phyloP scores from a whole-genome alignment of 2,797 vertebrate species.

The Pseudotriccus pelzelni region DNA sequence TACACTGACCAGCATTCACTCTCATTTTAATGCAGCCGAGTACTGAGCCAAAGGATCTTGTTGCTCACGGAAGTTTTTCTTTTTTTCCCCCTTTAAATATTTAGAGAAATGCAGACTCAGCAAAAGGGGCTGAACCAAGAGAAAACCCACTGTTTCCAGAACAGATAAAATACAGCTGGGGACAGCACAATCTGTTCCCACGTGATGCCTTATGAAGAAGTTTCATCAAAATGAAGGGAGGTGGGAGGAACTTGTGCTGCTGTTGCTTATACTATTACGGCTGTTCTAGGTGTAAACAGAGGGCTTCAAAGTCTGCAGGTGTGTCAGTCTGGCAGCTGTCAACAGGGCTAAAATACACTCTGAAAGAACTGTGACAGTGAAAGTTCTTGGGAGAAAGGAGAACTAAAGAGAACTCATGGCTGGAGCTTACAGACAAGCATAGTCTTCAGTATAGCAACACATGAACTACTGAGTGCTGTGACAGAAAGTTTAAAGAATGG shows the following conservation, averaged over 20 bases:
- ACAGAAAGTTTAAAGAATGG: neutral
- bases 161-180: neutral
- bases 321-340: neutral
- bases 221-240: neutral
- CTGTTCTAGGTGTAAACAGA: neutral
- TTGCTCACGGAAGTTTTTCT: neutral
- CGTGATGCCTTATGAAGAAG: neutral
- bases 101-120: neutral
- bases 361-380: neutral
- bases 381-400: neutral
- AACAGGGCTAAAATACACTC: neutral
- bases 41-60: neutral
- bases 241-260: neutral
- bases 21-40: neutral
- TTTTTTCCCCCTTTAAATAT: neutral
- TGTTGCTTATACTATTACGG: neutral
- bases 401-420: neutral
- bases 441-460: neutral
- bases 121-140: neutral
- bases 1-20: neutral
- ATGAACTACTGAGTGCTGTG: neutral
- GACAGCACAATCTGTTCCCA: neutral
- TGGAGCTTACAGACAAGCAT: neutral
- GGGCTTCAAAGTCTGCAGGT: neutral
- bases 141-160: neutral